Evolutionary conservation across 2,888 invertebrate species (phyloP).

Genomic region (Leptarthrus brevirostris): DNA sequence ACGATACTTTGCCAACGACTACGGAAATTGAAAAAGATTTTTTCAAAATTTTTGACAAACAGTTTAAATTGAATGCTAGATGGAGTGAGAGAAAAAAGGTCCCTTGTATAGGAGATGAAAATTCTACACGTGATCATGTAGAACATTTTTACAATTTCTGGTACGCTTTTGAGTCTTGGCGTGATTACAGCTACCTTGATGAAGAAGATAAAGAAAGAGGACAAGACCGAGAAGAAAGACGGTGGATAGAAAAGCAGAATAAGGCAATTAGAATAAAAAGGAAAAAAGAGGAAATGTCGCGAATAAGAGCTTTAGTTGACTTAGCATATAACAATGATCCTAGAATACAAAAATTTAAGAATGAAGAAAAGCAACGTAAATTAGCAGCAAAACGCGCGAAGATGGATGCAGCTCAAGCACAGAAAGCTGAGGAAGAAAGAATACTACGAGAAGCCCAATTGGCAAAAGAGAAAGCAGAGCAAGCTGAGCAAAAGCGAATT

Average conservation of each 20-base stretch:
- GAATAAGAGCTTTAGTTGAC: constrained; percentile 92
- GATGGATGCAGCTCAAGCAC: constrained; percentile 84
- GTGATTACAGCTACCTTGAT: constrained; percentile 98
- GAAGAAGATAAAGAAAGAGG: constrained; percentile 99
- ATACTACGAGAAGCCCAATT: constrained; percentile 77
- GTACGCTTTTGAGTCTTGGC: constrained; percentile 99
- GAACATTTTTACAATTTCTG: constrained; percentile 97
- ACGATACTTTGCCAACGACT: constrained; percentile 84
- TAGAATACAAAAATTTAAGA: constrained; percentile 90
- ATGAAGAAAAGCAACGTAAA: constrained; percentile 92
- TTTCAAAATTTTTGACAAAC: constrained; percentile 75
- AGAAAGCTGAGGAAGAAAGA: constrained; percentile 85
- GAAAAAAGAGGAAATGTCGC: constrained; percentile 96
- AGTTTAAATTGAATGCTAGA: constrained; percentile 82
- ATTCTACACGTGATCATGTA: constrained; percentile 84
- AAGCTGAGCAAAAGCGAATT: constrained; percentile 83
- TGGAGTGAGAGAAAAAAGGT: constrained; percentile 93
- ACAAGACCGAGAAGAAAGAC: constrained; percentile 93
- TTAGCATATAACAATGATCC: constrained; percentile 95
- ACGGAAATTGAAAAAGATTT: constrained; percentile 84
- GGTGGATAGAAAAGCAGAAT: constrained; percentile 99
- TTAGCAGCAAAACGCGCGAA: constrained; percentile 89
- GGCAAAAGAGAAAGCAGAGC: constrained; percentile 82
- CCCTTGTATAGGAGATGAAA: constrained; percentile 81
- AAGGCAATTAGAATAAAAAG: constrained; percentile 90